Conservation (phyloP, 2,888 invertebrate genomes). For the Platypus cylindrus region DNA sequence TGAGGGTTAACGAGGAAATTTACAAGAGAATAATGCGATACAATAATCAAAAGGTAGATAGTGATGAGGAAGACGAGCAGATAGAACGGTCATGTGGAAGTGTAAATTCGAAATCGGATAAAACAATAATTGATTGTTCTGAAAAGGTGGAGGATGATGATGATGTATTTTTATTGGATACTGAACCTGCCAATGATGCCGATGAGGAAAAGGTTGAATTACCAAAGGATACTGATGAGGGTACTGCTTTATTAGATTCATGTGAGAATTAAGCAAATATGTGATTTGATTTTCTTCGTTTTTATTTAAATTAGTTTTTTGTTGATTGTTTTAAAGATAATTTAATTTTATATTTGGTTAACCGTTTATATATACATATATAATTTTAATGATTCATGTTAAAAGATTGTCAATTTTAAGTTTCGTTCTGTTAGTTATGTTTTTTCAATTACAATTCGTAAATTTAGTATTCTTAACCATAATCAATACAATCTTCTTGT, state of each 20-base stretch:
- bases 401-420: no score
- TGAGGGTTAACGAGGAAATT: slow-evolving; percentile 32
- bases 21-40: no score
- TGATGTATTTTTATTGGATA: slow-evolving; percentile 27
- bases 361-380: no score
- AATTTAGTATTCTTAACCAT: no score
- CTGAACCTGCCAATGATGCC: slow-evolving; percentile 21
- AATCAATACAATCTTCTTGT: no score
- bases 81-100: slow-evolving; percentile 32
- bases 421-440: no score
- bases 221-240: slow-evolving; percentile 29
- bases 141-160: slow-evolving; percentile 28
- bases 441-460: no score
- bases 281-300: no score
- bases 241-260: slow-evolving; percentile 28
- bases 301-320: slow-evolving; percentile 2
- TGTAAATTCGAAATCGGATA: slow-evolving; percentile 32
- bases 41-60: no score
- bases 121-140: slow-evolving; percentile 31
- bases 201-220: slow-evolving; percentile 26
- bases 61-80: slow-evolving; percentile 13
- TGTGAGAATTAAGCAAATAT: slow-evolving; percentile 20
- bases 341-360: no score
- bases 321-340: no score
- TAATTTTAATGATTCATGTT: no score